phyloP scores from a whole-genome alignment of 2,888 invertebrate genomes.

The Phania funesta region DNA sequence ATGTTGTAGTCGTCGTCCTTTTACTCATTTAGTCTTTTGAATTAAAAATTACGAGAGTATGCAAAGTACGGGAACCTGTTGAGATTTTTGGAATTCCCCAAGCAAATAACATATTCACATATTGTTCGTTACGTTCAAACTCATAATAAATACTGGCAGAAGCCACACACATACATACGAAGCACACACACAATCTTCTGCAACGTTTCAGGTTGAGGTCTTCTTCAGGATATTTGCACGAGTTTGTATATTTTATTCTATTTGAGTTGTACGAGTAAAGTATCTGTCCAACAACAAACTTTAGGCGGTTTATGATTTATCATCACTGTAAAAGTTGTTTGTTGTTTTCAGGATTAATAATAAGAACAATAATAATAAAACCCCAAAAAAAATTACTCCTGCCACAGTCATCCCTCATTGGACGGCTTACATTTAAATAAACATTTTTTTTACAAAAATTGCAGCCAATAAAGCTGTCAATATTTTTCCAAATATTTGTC shows the following conservation, averaged over 20 bases:
- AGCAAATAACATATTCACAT: conserved; percentile 79
- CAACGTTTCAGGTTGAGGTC: conserved; percentile 53
- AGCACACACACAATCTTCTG: background rate
- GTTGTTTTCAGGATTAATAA: conserved; percentile 74
- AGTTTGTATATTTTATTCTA: conserved; percentile 29
- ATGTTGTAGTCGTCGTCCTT: conserved; percentile 47
- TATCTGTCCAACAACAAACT: conserved; percentile 65
- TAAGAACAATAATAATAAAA: conserved; percentile 45
- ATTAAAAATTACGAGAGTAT: conserved; percentile 68
- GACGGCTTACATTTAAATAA: background rate
- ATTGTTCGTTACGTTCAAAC: conserved; percentile 68
- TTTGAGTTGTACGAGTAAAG: conserved; percentile 38
- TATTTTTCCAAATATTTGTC: too few relatives aligned
- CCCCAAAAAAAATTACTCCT: background rate
- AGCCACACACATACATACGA: background rate
- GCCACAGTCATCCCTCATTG: background rate
- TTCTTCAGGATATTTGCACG: conserved; percentile 59
- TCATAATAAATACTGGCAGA: conserved; percentile 9
- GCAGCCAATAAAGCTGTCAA: too few relatives aligned
- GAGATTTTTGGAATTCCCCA: conserved; percentile 80
- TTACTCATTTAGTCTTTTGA: conserved; percentile 59
- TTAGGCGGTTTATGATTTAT: conserved; percentile 77
- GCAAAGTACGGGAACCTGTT: conserved; percentile 80
- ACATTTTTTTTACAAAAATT: too few relatives aligned
- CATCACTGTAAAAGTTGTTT: conserved; percentile 76